Evolutionary conservation across 2,888 invertebrate genomes (phyloP), one percentile per base, ranked within the genome.

Genomic region (Drosophila meridiana): DNA sequence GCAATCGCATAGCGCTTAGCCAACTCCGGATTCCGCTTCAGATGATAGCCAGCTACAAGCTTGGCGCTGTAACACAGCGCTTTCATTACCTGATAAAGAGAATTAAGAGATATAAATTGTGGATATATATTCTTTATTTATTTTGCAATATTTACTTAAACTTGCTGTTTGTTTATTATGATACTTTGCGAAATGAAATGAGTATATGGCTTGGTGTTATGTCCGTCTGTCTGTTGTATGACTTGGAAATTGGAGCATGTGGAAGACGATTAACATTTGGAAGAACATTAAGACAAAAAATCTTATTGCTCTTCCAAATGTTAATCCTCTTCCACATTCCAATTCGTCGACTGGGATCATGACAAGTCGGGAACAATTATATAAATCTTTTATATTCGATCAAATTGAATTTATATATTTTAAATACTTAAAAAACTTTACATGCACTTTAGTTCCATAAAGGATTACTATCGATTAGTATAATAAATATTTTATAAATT

Each of bases 1-100:
- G 96, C 94, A 58, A 90, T 93, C 76, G 94, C 93, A 67, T 95
- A 94, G 79, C 94, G 94, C 7, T 95, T 95, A 9, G 95, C 93
- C 82, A 95, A 93, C 87, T 95, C 94, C 0, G 94, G 93, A 91
- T 96, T 94, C 1, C 93, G 93, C n/a, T 94, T 94, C 65, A 94
- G 92, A 69, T 94, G 89, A 68, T 96, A 94, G 20, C 96, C 96
- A 20, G 95, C 94, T 75, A 95, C 94, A 40, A 96, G 93, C 92
- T 97, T 97, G 60, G 96, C 95, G 57, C 95, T 94, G 88, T 97
- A 98, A 85, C 97, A 97, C 62, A 97, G 94, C 73, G 96, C 94
- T 82, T 97, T 95, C 80, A 98, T 95, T 40, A 97, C 94, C 96
- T 96, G 67, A 65, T 0, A 13, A 26, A 20, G 2, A 9, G 11